These are phyloP conservation scores for Carcharodon carcharias DNA, from an alignment of 2,797 vertebrate genomes.

Conservation along the genomic window DNA sequence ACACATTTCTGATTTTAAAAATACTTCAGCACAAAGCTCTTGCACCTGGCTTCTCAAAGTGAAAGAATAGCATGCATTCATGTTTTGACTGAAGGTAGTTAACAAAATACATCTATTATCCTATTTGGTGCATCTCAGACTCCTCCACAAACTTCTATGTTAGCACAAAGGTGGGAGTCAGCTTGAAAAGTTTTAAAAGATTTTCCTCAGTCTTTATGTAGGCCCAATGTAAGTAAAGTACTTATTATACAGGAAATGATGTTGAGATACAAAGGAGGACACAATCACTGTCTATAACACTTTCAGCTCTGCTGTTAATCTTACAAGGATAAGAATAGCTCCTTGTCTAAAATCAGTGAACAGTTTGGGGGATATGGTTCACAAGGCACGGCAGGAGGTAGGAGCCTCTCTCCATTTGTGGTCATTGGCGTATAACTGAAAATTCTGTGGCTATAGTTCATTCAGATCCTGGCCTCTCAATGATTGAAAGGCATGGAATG, in stretches of 20 bases:
- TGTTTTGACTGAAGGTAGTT: background rate
- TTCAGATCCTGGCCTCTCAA: slow-evolving; percentile 48
- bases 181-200: background rate
- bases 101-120: background rate
- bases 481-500: slow-evolving; percentile 57
- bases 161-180: background rate
- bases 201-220: background rate
- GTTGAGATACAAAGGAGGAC: slow-evolving; percentile 47
- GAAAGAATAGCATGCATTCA: background rate
- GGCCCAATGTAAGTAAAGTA: background rate
- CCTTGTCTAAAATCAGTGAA: slow-evolving; percentile 57
- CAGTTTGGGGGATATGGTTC: slow-evolving; percentile 58
- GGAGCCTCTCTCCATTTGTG: slow-evolving; percentile 53
- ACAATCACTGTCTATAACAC: slow-evolving; percentile 56
- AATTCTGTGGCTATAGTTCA: slow-evolving; percentile 57
- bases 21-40: background rate
- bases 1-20: background rate
- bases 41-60: background rate
- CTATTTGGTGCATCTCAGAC: background rate
- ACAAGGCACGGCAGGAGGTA: slow-evolving; percentile 52
- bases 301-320: slow-evolving; percentile 53
- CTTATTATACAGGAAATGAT: background rate
- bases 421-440: slow-evolving; percentile 62
- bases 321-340: slow-evolving; percentile 50
- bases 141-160: background rate